A percentile compares a stretch with the other conserved stretches of the same genome.
Conservation (phyloP, 2,113 vertebrate genomes). For the Formicarius rufipectus region DNA sequence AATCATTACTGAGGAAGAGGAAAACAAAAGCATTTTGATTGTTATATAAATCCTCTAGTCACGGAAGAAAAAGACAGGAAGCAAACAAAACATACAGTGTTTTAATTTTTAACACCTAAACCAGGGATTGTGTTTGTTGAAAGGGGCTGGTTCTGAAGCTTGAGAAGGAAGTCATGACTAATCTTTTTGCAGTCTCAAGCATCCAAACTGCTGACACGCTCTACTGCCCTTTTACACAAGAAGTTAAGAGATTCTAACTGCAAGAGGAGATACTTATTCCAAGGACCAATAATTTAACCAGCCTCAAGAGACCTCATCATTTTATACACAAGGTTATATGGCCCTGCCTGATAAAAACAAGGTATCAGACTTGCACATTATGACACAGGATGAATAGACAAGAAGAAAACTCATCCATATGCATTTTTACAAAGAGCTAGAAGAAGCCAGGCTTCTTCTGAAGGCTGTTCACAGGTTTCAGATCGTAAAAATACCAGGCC, state of each 20-base stretch:
- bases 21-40: not conserved
- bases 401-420: not conserved
- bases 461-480: not conserved
- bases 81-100: not conserved
- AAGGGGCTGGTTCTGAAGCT: not conserved
- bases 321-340: not conserved
- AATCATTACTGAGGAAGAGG: not conserved
- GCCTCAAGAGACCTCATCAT: not conserved
- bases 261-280: not conserved
- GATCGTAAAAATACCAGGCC: not conserved
- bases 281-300: constrained; percentile 17
- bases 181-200: not conserved
- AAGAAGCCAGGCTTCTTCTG: not conserved
- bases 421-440: not conserved
- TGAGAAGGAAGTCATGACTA: not conserved
- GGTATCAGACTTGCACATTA: not conserved
- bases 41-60: not conserved
- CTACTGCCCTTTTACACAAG: not conserved
- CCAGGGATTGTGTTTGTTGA: not conserved
- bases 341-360: not conserved
- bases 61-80: not conserved
- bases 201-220: not conserved
- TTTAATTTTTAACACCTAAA: not conserved
- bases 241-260: not conserved
- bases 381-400: not conserved